Base-by-base conservation (phyloP, 2,113 vertebrate genomes). In the Prunella himalayana region DNA sequence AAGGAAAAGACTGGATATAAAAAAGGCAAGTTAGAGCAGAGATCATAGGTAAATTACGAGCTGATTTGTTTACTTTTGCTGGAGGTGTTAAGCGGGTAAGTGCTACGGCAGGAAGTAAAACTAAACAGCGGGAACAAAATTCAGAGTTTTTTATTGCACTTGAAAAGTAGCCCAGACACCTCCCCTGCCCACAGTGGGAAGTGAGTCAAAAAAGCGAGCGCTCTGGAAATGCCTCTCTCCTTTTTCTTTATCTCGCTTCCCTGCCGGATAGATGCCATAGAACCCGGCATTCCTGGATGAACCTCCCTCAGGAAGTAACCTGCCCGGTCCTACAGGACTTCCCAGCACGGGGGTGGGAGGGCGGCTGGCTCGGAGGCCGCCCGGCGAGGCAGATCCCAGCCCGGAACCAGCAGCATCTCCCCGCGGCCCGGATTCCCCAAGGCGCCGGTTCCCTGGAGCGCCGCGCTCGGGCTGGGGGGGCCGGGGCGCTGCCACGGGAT, bases 11-110 rank as follows among this genome's bases (percentile, higher is more conserved):
- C 45, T 33, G 42, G 60, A 31, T 85, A 59, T 30, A 77, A 80
- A 91, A 91, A 91, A 86, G 92, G 72, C 94, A 97, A 86, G 96
- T 96, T 72, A 85, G 83, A 94, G 94, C 95, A 95, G 86, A 92
- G 94, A 90, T 95, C 90, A 61, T 6, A 94, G 86, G 92, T 95
- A 94, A 95, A 93, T 95, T 77, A 84, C 20, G 84, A 92, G 44
- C 92, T 87, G 92, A 92, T 90, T 94, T 97, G 96, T 96, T 97
- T 96, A 92, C 88, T 95, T 96, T 87, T 71, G 97, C 96, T 96
- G 88, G 95, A 96, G 95, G 96, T 93, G 90, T 85, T 81, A 93
- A 73, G 72, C 84, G 63, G 88, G 56, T 76, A 85, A 92, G 69
- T 49, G 81, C 86, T 94, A 45, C 35, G 94, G 93, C 92, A 95